Evolutionary conservation across 2,888 invertebrate species (phyloP).

Genomic region (Cylloceria caligata): DNA sequence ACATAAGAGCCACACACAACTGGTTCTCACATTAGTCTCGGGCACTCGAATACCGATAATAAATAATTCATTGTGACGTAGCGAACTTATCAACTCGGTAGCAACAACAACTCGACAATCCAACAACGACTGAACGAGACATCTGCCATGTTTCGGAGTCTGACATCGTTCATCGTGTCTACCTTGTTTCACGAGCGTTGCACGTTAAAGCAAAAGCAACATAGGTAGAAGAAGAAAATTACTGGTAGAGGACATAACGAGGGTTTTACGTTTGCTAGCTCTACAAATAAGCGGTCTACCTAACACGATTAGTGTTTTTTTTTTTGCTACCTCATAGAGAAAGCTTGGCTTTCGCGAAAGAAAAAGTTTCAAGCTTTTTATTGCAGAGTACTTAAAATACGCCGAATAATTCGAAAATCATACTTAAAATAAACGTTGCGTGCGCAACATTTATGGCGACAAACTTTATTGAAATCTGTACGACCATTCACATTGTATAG

Average conservation of each 20-base stretch:
- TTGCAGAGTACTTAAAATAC: too few species aligned
- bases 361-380: too few species aligned
- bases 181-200: slow-evolving; percentile 8
- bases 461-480: too few species aligned
- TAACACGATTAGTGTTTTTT: background rate
- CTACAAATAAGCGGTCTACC: background rate
- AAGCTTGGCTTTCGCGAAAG: too few species aligned
- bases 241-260: background rate
- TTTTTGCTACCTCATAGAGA: too few species aligned
- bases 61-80: slow-evolving; percentile 69
- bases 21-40: slow-evolving; percentile 65
- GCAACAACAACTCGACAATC: slow-evolving; percentile 41
- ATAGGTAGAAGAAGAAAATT: background rate
- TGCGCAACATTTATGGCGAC: too few species aligned
- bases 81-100: slow-evolving; percentile 25
- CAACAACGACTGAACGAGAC: slow-evolving; percentile 27
- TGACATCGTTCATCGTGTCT: slow-evolving; percentile 50
- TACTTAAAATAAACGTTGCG: too few species aligned
- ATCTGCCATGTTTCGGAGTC: slow-evolving; percentile 31
- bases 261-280: background rate
- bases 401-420: too few species aligned
- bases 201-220: slow-evolving; percentile 27
- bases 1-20: slow-evolving; percentile 51
- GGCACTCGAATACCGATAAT: slow-evolving; percentile 44
- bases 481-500: too few species aligned